Percentiles rank a stretch among this genome's conserved stretches.
Evolutionary conservation across 2,797 vertebrate species (phyloP).

Genomic region (Tachyglossus aculeatus): DNA sequence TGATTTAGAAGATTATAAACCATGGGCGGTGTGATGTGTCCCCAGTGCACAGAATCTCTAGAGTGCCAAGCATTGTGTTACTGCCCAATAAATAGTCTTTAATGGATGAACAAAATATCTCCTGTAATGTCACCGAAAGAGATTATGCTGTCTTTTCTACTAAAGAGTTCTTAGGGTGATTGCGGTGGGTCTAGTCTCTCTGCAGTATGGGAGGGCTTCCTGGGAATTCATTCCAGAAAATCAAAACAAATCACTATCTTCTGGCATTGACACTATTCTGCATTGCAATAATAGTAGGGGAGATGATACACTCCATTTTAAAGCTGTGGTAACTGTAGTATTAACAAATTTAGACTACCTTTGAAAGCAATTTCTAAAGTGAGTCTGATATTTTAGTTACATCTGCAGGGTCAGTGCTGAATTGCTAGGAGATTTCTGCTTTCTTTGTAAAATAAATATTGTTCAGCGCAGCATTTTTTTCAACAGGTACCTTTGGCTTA

Average conservation of each 20-base stretch:
- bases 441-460: constrained; percentile 29
- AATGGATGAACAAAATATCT: no score
- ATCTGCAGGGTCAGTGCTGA: background rate
- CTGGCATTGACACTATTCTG: constrained; percentile 9
- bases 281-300: background rate
- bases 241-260: constrained; percentile 19
- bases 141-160: no score
- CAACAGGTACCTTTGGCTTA: no score
- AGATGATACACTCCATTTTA: background rate
- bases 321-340: constrained; percentile 20
- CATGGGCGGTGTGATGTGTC: no score
- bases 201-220: background rate
- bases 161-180: no score
- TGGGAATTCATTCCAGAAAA: background rate
- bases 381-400: constrained; percentile 6
- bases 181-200: background rate
- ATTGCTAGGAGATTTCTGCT: constrained; percentile 4
- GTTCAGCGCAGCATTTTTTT: background rate
- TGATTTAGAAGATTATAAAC: no score
- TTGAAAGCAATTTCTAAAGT: constrained; percentile 5
- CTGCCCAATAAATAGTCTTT: no score
- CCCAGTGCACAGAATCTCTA: no score
- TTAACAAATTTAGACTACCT: background rate
- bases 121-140: no score
- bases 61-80: no score